Conservation (phyloP, 2,797 vertebrate genomes). For the Gambusia yucatana region DNA sequence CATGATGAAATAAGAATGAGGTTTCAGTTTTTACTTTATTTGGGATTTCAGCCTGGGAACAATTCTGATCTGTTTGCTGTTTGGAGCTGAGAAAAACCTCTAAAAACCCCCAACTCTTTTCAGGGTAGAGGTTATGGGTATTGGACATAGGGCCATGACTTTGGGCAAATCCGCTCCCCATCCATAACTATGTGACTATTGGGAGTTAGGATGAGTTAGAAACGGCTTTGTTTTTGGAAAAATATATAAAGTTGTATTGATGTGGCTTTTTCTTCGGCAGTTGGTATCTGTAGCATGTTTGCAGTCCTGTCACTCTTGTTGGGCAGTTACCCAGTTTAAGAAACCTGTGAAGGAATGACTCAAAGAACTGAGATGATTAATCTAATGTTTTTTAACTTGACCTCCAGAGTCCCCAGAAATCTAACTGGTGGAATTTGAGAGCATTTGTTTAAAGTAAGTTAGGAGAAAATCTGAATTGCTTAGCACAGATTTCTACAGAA, state of each 20-base stretch:
- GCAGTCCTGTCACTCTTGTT: not conserved
- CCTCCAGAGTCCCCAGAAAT: not conserved
- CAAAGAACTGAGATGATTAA: not conserved
- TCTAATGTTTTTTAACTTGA: not conserved
- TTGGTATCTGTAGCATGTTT: not conserved
- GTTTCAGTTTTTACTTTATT: constrained; percentile 46
- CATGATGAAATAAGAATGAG: constrained; percentile 27
- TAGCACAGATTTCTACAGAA: not conserved
- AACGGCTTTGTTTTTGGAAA: not conserved
- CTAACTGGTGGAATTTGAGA: not conserved
- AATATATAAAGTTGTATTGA: not conserved
- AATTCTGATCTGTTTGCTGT: constrained; percentile 43
- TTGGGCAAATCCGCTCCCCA: not conserved
- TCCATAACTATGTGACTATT: not conserved
- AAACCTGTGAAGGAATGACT: not conserved
- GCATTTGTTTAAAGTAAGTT: not conserved
- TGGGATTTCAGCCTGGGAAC: constrained; percentile 67
- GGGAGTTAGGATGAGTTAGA: not conserved
- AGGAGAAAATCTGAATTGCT: not conserved
- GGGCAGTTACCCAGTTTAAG: not conserved
- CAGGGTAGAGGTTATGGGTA: constrained; percentile 7
- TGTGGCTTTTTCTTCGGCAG: not conserved
- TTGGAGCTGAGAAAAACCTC: constrained; percentile 39
- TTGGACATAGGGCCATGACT: not conserved
- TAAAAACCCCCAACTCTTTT: constrained; percentile 10